These are phyloP conservation scores for Pinna nobilis DNA, from an alignment of 1,140 invertebrate genomes.

Conservation along the genomic window DNA sequence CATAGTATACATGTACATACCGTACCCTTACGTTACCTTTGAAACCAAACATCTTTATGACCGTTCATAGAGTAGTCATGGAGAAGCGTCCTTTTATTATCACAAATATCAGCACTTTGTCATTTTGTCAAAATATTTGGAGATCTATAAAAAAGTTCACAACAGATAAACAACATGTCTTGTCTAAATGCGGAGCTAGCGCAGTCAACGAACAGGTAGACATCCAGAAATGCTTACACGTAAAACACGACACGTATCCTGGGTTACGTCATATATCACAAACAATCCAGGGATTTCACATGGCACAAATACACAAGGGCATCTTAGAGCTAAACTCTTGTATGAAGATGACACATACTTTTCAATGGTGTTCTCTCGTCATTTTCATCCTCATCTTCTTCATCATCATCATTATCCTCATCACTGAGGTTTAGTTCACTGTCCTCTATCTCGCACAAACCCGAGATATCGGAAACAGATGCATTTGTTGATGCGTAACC, in stretches of 20 bases:
- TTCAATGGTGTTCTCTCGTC: background rate
- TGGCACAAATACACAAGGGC: no score
- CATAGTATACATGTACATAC: no score
- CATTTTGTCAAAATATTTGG: no score
- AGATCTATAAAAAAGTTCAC: no score
- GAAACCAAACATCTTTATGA: no score
- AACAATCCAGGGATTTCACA: slow-evolving; percentile 8
- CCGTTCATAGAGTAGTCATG: no score
- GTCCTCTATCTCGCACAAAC: slow-evolving; percentile 93
- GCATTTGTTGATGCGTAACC: slow-evolving; percentile 80
- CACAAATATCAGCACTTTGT: no score
- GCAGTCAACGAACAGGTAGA: no score
- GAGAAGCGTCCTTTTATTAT: no score
- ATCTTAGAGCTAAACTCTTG: slow-evolving; percentile 42
- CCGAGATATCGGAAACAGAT: slow-evolving; percentile 86
- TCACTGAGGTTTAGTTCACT: slow-evolving; percentile 69
- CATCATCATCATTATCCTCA: slow-evolving; percentile 58
- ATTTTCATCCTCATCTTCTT: slow-evolving; percentile 44
- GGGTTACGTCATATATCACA: slow-evolving; percentile 13
- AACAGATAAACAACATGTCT: no score
- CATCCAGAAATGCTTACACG: background rate
- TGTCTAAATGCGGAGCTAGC: no score
- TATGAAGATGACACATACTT: slow-evolving; percentile 32
- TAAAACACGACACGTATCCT: slow-evolving; percentile 1
- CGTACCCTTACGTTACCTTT: no score